Percentiles rank a stretch among this genome's conserved stretches.
These are phyloP conservation scores for Teleiodes luculella DNA, from an alignment of 2,888 invertebrate species.

Conservation along the genomic window DNA sequence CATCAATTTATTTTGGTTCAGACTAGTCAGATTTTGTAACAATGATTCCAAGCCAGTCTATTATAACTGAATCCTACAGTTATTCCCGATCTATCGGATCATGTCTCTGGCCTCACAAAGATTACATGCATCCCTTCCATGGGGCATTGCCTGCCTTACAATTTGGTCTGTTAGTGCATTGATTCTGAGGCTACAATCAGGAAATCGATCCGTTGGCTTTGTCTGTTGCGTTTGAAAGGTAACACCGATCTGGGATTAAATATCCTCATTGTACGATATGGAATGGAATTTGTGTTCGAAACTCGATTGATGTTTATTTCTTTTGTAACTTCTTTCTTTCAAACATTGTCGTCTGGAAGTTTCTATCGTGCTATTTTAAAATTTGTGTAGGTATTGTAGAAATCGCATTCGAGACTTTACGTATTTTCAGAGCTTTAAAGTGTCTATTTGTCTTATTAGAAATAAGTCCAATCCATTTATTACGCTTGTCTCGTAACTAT, in stretches of 20 bases:
- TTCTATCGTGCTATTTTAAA: no score
- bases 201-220: conserved; percentile 32
- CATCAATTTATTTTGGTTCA: no score
- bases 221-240: conserved; percentile 22
- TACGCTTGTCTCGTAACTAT: neutral
- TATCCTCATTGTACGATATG: neutral
- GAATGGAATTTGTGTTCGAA: conserved; percentile 8
- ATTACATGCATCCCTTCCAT: neutral
- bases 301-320: conserved; percentile 5
- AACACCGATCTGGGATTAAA: conserved; percentile 8
- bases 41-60: no score
- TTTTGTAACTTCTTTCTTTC: neutral
- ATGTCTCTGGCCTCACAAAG: conserved; percentile 6
- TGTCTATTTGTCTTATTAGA: neutral
- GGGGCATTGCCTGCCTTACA: conserved; percentile 5
- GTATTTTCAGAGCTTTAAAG: neutral
- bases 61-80: no score
- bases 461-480: neutral
- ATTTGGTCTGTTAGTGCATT: conserved; percentile 24
- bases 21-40: no score
- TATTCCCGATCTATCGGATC: no score
- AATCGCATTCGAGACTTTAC: neutral
- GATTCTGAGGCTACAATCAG: conserved; percentile 26
- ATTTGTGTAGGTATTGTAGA: no score
- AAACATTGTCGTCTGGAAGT: no score